Evolutionary conservation across 2,113 vertebrate species (phyloP).

Genomic region (Bettongia penicillata): DNA sequence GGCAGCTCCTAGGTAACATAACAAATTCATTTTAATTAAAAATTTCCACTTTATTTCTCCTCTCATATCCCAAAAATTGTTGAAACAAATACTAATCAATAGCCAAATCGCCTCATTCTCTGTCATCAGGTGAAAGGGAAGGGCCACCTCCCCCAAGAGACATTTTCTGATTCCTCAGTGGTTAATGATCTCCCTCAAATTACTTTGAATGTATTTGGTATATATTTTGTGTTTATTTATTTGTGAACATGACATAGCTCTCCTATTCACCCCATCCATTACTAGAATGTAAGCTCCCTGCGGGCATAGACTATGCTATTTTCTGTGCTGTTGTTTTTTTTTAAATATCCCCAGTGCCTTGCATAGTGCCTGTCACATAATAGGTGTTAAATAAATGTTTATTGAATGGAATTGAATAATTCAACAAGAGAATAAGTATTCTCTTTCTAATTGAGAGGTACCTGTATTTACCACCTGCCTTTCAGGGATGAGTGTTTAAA

Average conservation of each 20-base stretch:
- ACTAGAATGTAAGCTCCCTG: not conserved
- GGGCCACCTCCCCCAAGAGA: not conserved
- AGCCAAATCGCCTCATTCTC: not conserved
- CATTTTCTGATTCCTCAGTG: not conserved
- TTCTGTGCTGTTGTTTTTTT: not conserved
- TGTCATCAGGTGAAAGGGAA: not conserved
- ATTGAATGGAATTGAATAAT: not conserved
- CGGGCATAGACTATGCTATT: not conserved
- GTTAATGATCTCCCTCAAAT: not conserved
- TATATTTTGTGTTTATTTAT: not conserved
- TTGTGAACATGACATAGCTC: not conserved
- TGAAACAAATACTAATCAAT: not conserved
- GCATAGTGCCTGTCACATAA: not conserved
- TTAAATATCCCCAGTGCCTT: not conserved
- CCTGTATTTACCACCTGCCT: conserved; percentile 12
- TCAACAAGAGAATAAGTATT: not conserved
- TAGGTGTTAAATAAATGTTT: not conserved
- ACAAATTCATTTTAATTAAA: not conserved
- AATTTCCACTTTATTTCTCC: not conserved
- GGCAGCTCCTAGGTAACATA: conserved; percentile 52
- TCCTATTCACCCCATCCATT: not conserved
- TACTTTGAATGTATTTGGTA: not conserved
- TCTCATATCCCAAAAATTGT: not conserved
- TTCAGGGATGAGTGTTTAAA: conserved; percentile 9
- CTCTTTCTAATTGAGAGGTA: not conserved